Conservation (phyloP, 2,888 invertebrate species). For the Macaria notata region DNA sequence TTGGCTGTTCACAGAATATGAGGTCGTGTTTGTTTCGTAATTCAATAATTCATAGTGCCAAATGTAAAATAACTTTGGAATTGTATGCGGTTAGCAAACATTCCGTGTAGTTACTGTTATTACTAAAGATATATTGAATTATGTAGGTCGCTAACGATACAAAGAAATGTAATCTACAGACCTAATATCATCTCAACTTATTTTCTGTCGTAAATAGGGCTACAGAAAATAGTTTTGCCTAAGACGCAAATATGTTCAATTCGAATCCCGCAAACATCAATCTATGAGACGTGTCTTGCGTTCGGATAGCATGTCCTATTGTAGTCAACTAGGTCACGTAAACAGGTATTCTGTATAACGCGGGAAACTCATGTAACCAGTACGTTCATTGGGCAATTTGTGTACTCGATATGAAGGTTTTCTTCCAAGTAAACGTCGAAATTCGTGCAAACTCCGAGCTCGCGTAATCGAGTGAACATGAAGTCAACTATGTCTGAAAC, state of each 20-base stretch:
- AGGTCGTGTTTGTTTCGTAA: not conserved
- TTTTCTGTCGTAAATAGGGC: too few relatives aligned
- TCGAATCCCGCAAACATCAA: not conserved
- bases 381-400: slow-evolving; percentile 6
- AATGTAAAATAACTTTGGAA: too few relatives aligned
- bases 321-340: slow-evolving; percentile 55
- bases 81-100: too few relatives aligned
- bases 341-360: slow-evolving; percentile 46
- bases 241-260: not conserved
- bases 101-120: too few relatives aligned
- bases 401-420: slow-evolving; percentile 2
- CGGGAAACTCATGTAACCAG: slow-evolving; percentile 3
- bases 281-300: slow-evolving; percentile 23
- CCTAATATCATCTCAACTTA: too few relatives aligned
- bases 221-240: too few relatives aligned
- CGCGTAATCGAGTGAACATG: too few relatives aligned
- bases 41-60: slow-evolving; percentile 4
- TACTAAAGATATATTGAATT: too few relatives aligned
- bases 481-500: too few relatives aligned
- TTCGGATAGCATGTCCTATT: slow-evolving; percentile 43
- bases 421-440: not conserved
- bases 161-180: too few relatives aligned
- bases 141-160: too few relatives aligned
- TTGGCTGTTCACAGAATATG: not conserved
- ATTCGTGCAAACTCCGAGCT: not conserved